A percentile compares a stretch with the other conserved stretches of the same genome.
phyloP scores from a whole-genome alignment of 2,888 invertebrate genomes.

The Drosophila testacea region DNA sequence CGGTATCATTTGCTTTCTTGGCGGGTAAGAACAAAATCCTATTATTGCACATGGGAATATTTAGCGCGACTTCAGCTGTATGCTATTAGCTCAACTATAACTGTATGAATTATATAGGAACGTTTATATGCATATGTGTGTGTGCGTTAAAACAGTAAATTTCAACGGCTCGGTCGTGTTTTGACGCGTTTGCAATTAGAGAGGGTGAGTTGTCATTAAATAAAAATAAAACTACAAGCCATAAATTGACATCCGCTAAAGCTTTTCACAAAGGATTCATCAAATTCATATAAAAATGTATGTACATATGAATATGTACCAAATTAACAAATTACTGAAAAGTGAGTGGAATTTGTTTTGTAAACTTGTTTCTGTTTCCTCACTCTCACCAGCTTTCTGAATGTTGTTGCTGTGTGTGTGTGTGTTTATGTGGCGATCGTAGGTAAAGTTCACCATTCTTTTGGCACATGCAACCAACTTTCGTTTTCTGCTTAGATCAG shows the following conservation, averaged over 20 bases:
- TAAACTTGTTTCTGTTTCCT: conserved; percentile 43
- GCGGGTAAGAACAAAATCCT: conserved; percentile 44
- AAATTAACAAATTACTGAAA: conserved; percentile 6
- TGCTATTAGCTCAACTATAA: neutral
- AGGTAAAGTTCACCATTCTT: conserved; percentile 41
- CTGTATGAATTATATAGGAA: neutral
- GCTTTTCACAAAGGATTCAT: neutral
- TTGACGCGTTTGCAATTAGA: conserved; percentile 21
- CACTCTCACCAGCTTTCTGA: conserved; percentile 32
- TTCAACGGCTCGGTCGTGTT: conserved; percentile 8
- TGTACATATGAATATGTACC: neutral
- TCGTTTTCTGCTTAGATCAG: conserved; percentile 31
- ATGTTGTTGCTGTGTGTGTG: conserved; percentile 8
- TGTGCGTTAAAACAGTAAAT: too few relatives aligned
- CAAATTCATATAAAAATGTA: neutral
- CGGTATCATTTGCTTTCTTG: conserved; percentile 13
- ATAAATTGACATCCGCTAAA: neutral
- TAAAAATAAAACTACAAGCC: neutral
- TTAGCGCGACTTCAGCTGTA: too few relatives aligned
- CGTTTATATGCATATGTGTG: too few relatives aligned
- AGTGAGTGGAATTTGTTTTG: conserved; percentile 38
- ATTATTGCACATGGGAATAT: neutral
- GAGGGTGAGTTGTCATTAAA: too few relatives aligned
- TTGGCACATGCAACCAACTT: conserved; percentile 42
- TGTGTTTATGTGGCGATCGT: conserved; percentile 2